These are phyloP conservation scores for Mythimna lalbum DNA, from an alignment of 2,888 invertebrate species.

Conservation along the genomic window DNA sequence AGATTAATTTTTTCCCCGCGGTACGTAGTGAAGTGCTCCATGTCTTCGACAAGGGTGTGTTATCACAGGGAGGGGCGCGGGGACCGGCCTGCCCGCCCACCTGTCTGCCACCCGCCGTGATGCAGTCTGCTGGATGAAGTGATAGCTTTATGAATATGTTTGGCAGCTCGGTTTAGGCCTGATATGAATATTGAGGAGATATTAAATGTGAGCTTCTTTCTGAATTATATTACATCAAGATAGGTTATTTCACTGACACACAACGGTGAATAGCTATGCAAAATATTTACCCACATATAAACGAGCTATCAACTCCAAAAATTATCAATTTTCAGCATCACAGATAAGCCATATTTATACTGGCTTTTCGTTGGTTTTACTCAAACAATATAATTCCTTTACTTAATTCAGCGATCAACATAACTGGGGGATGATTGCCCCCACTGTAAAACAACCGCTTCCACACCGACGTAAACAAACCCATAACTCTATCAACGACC, in stretches of 20 bases:
- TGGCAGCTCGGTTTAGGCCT: slow-evolving; percentile 4
- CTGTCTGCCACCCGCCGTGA: slow-evolving; percentile 24
- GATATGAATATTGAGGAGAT: slow-evolving; percentile 1
- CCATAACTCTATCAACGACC: slow-evolving; percentile 47
- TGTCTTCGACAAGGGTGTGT: slow-evolving; percentile 24
- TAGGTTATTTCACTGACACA: neutral
- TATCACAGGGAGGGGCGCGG: slow-evolving; percentile 10
- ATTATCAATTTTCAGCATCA: neutral
- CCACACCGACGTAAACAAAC: slow-evolving; percentile 41
- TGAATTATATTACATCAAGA: neutral
- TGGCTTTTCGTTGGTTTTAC: neutral
- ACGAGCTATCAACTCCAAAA: neutral
- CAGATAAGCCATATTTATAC: neutral
- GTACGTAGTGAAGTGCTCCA: slow-evolving; percentile 42
- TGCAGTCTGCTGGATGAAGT: slow-evolving; percentile 9
- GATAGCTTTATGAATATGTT: slow-evolving; percentile 18
- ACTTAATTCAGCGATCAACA: slow-evolving; percentile 26
- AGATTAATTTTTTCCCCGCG: slow-evolving; percentile 39
- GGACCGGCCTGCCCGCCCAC: neutral
- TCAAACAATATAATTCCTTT: slow-evolving; percentile 18
- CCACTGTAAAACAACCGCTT: slow-evolving; percentile 37
- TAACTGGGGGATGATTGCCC: slow-evolving; percentile 19
- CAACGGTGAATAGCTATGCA: neutral
- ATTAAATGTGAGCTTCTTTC: neutral
- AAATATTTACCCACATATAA: neutral